A percentile compares a stretch with the other conserved stretches of the same genome.
Conservation (phyloP, 2,797 vertebrate species). For the Diplodus puntazzo region DNA sequence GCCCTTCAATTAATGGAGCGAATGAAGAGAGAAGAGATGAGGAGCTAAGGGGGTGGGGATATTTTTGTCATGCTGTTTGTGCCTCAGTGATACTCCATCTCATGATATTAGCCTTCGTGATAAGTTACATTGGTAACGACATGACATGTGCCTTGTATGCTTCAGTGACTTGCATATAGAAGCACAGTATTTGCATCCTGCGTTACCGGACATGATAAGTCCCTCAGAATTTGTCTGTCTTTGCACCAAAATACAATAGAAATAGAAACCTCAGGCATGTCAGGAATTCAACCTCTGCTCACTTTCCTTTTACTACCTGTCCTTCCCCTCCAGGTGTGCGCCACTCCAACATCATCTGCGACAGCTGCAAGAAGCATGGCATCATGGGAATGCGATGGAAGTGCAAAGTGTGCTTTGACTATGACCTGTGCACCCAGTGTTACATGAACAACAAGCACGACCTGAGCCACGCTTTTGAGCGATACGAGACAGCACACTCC, state of each 20-base stretch:
- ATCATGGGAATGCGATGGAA: conserved; percentile 99
- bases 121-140: conserved; percentile 22
- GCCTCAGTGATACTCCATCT: conserved; percentile 50
- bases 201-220: background rate
- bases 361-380: conserved; percentile 98
- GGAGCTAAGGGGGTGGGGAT: conserved; percentile 33
- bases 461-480: conserved; percentile 93
- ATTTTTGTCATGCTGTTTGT: conserved; percentile 62
- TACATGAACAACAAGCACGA: conserved; percentile 99
- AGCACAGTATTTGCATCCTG: background rate
- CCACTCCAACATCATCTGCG: conserved; percentile 99
- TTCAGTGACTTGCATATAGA: conserved; percentile 11
- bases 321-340: conserved; percentile 89
- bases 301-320: conserved; percentile 13
- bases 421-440: conserved; percentile 97
- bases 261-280: background rate
- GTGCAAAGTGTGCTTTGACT: conserved; percentile 97
- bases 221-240: background rate
- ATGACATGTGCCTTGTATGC: conserved; percentile 12
- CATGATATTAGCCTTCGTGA: conserved; percentile 37
- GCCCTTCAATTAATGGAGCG: conserved; percentile 68
- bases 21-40: conserved; percentile 51
- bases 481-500: conserved; percentile 96
- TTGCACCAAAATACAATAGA: background rate
- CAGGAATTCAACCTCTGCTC: background rate